Conservation (phyloP, 2,888 invertebrate genomes). For the Operophtera brumata region DNA sequence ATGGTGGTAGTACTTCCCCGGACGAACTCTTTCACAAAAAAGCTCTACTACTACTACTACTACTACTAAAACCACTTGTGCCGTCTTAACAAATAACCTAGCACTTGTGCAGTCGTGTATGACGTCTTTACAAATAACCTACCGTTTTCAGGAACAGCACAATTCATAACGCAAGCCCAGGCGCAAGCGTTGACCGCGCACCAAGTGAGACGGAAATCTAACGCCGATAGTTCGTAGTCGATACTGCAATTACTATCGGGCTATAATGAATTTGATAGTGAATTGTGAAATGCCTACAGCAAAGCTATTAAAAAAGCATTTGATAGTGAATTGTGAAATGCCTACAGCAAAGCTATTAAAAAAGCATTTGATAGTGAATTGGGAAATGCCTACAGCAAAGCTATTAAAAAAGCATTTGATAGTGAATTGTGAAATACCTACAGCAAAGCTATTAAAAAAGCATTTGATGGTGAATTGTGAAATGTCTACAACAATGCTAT, state of each 20-base stretch:
- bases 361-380: background rate
- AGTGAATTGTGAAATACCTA: too few species aligned
- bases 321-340: background rate
- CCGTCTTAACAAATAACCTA: too few species aligned
- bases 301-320: background rate
- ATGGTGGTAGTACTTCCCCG: too few species aligned
- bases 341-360: too few species aligned
- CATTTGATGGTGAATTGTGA: too few species aligned
- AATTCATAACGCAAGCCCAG: conserved; percentile 71
- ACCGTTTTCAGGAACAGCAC: conserved; percentile 59
- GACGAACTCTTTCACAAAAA: too few species aligned
- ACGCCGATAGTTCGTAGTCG: conserved; percentile 74
- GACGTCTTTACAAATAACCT: background rate
- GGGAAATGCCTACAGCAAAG: conserved; percentile 2
- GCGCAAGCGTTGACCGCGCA: conserved; percentile 67
- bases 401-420: too few species aligned
- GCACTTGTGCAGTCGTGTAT: too few species aligned
- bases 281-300: conserved; percentile 9
- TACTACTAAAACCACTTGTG: too few species aligned
- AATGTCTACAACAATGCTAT: too few species aligned
- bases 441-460: too few species aligned
- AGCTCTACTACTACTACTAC: too few species aligned
- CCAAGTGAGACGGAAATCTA: conserved; percentile 75
- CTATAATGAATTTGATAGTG: conserved; percentile 36
- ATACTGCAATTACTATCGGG: conserved; percentile 52